Conservation (phyloP, 2,113 vertebrate species). For the cat (Felis catus) region DNA sequence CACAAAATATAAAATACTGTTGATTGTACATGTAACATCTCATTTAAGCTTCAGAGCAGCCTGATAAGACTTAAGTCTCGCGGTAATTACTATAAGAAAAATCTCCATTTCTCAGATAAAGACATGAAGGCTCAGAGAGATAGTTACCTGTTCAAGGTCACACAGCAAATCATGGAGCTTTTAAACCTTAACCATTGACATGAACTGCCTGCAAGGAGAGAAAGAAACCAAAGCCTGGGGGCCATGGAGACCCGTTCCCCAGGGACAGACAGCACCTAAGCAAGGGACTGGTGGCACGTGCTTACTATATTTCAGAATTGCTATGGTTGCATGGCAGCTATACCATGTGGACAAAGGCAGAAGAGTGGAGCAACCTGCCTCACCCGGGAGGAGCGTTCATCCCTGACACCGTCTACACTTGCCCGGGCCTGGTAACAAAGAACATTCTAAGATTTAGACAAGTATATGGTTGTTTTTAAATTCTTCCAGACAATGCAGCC, state of each 20-base stretch:
- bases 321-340: rapidly evolving
- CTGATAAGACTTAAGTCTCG: neutral
- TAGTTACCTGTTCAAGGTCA: neutral
- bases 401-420: too few species aligned
- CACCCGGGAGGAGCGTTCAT: neutral
- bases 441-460: neutral
- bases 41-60: neutral
- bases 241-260: neutral
- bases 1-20: neutral
- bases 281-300: rapidly evolving
- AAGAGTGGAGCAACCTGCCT: rapidly evolving
- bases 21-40: neutral
- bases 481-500: neutral
- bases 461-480: neutral
- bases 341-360: rapidly evolving
- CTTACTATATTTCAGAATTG: rapidly evolving
- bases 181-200: neutral
- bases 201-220: neutral
- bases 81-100: neutral
- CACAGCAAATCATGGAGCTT: neutral
- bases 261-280: neutral
- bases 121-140: neutral
- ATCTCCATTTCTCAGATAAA: neutral
- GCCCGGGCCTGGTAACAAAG: neutral
- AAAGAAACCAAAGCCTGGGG: neutral